phyloP scores from a whole-genome alignment of 2,797 vertebrate species.

The Setipinna tenuifilis region DNA sequence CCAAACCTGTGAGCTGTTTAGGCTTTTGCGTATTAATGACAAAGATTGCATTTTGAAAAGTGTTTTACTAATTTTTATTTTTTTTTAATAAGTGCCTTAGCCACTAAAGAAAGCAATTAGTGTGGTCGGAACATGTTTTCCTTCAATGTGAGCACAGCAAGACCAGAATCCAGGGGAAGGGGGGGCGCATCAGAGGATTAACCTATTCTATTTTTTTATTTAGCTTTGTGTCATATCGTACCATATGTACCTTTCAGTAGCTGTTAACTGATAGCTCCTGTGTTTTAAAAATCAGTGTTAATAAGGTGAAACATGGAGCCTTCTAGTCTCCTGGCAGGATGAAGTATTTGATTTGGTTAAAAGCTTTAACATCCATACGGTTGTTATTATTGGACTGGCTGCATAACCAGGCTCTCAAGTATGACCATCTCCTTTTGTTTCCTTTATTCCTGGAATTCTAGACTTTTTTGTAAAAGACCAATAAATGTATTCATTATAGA shows the following conservation, averaged over 20 bases:
- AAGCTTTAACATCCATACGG: slow-evolving; percentile 2
- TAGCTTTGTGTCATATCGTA: slow-evolving; percentile 22
- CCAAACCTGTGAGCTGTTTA: slow-evolving; percentile 9
- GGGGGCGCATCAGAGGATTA: slow-evolving; percentile 13
- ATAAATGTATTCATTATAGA: slow-evolving; percentile 25
- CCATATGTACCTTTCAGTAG: slow-evolving; percentile 19
- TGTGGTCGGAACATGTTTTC: background rate
- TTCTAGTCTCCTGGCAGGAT: background rate
- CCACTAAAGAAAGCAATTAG: slow-evolving; percentile 15
- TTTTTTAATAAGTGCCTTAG: slow-evolving; percentile 16
- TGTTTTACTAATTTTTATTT: slow-evolving; percentile 5
- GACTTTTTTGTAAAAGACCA: slow-evolving; percentile 26
- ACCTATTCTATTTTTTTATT: slow-evolving; percentile 26
- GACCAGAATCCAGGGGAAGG: background rate
- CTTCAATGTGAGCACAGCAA: background rate
- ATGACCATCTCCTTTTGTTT: slow-evolving; percentile 17
- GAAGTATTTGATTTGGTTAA: slow-evolving; percentile 13
- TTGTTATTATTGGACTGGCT: slow-evolving; percentile 10
- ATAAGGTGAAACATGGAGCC: background rate
- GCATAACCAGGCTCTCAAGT: background rate
- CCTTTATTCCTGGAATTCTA: slow-evolving; percentile 17
- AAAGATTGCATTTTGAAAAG: background rate
- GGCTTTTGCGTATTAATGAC: background rate
- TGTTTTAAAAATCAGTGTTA: slow-evolving; percentile 19
- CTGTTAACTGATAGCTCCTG: slow-evolving; percentile 1